phyloP scores from a whole-genome alignment of 2,797 vertebrate species.

The Onychomys torridus region DNA sequence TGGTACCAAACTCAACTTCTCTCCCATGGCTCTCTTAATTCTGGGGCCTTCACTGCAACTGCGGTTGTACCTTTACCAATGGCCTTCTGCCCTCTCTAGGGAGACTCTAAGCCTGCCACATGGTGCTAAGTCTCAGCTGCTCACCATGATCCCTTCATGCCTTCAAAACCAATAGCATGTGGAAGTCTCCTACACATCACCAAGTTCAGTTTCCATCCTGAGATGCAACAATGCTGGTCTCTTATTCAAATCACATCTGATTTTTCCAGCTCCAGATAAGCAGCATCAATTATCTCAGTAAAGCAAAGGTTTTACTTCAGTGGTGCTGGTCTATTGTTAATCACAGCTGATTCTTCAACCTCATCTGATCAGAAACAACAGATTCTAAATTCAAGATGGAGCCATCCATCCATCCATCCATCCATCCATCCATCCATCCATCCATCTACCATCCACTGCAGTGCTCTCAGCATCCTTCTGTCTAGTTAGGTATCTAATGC shows the following conservation, averaged over 20 bases:
- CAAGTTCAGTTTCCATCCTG: background rate
- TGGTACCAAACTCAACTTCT: background rate
- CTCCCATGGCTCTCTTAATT: background rate
- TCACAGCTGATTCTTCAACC: no score
- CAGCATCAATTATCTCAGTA: no score
- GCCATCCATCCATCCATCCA: no score
- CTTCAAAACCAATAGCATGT: background rate
- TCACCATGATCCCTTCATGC: background rate
- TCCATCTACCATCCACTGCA: no score
- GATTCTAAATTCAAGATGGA: background rate
- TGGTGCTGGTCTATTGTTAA: no score
- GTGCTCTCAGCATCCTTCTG: background rate
- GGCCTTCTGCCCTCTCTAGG: background rate
- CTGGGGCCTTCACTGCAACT: background rate
- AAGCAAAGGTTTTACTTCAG: no score
- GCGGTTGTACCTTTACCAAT: background rate
- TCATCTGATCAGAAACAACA: background rate
- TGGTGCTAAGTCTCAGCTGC: background rate
- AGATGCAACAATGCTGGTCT: background rate
- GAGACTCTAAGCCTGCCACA: background rate
- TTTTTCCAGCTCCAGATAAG: background rate
- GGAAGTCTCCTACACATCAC: background rate
- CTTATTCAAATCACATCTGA: background rate
- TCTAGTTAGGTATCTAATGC: background rate
- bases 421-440: no score